Conservation (phyloP, 2,797 vertebrate species). For the Lepilemur septentrionalis region DNA sequence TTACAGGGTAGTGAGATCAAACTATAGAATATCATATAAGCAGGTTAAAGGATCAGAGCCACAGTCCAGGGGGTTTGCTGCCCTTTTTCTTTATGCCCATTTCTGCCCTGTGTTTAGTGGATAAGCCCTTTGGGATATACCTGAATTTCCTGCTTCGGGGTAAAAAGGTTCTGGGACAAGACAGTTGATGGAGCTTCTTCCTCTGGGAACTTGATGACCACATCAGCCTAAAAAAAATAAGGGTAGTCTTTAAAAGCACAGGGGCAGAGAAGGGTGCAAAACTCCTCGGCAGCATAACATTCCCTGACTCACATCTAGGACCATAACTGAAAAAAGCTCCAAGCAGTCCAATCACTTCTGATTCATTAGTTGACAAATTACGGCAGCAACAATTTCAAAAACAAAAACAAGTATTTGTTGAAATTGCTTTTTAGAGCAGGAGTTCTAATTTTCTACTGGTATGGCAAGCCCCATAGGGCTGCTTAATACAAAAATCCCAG, state of each 20-base stretch:
- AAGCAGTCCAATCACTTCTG: conserved; percentile 11
- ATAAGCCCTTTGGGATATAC: conserved; percentile 80
- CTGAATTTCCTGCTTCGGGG: conserved; percentile 98
- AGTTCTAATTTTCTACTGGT: conserved; percentile 50
- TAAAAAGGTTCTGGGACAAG: conserved; percentile 95
- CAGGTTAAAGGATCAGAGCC: neutral
- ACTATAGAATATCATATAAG: neutral
- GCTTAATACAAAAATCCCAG: conserved; percentile 58
- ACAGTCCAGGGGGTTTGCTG: neutral
- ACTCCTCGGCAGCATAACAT: neutral
- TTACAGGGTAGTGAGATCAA: neutral
- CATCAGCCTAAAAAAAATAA: conserved; percentile 90
- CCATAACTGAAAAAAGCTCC: neutral
- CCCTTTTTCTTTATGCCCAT: neutral
- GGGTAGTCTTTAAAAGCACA: neutral
- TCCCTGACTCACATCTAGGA: neutral
- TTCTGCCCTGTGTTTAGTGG: neutral
- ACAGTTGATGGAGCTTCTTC: conserved; percentile 93
- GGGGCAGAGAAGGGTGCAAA: neutral
- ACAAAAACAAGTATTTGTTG: conserved; percentile 56
- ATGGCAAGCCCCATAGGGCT: neutral
- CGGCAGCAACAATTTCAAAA: conserved; percentile 45
- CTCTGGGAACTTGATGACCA: conserved; percentile 95
- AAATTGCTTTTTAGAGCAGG: conserved; percentile 59
- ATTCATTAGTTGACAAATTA: neutral